Base-by-base conservation (phyloP, 1,140 invertebrate species). In the Leucophenga varia region DNA sequence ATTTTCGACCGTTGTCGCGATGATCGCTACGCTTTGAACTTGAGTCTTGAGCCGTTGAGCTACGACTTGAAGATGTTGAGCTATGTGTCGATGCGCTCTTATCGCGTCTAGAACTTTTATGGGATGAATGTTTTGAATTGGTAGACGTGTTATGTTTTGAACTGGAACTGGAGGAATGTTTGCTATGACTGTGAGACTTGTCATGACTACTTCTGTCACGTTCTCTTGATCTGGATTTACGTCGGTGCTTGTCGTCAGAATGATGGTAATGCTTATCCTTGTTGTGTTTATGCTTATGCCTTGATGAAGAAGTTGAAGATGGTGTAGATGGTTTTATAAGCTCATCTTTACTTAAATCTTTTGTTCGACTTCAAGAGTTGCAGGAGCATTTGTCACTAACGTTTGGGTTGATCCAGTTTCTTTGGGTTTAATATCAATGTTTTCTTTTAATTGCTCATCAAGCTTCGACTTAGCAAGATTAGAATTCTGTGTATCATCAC, bases 71-170 rank as follows among this genome's bases (percentile, higher is more conserved):
- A 1, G 47, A 31, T 3, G n/a, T n/a, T n/a, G 50, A 50, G 38
- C 47, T 64, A 6, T 25, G 22, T 6, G 22, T 25, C 22, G 22
- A 25, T 10, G 22, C 10, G 10, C 22, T 25, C 14, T 57, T 64
- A 6, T 64, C 61, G 32, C 67, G 59, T 7, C 57, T 6, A 9
- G 31, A 34, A 14, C 31, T 34, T 14, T 34, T 34, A 14, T 34
- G 31, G 18, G 68, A 69, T 9, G 68, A 63, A 41, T 59, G 55
- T 2, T 58, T 56, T 12, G 60, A 51, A 19, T 43, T 45, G 10
- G 52, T 47, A 0, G 43, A 47, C 10, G 68, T 68, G 39, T 41
- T 40, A 6, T 68, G 59, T 18, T 72, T 72, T 0, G 61, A 60
- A 30, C 55, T 72, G 19, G 54, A 57, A 8, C 39, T 48, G 1